Evolutionary conservation across 2,888 invertebrate genomes (phyloP).

Genomic region (Xestia sexstrigata): DNA sequence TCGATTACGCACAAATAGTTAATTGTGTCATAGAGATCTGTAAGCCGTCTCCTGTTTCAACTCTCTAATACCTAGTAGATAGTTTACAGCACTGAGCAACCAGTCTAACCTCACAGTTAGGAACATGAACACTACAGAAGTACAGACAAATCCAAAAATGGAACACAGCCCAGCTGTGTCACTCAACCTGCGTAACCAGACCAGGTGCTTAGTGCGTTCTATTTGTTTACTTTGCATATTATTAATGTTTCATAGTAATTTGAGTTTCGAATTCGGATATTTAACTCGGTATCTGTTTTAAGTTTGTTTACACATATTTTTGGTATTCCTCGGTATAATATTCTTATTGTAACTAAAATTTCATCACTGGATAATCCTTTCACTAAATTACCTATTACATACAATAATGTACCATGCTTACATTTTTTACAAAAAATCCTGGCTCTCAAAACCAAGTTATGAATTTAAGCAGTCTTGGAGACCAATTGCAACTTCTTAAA

Average conservation of each 20-base stretch:
- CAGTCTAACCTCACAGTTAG: slow-evolving; percentile 11
- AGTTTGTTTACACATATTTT: slow-evolving; percentile 30
- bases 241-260: not conserved
- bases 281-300: slow-evolving; percentile 3
- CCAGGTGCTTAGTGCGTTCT: slow-evolving; percentile 20
- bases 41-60: slow-evolving; percentile 28
- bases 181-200: not conserved
- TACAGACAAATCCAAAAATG: not conserved
- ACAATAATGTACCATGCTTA: slow-evolving; percentile 15
- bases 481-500: slow-evolving; percentile 40
- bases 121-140: slow-evolving; percentile 6
- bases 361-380: slow-evolving; percentile 24
- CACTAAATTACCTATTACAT: slow-evolving; percentile 18
- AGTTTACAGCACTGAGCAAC: not conserved
- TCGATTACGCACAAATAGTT: not conserved
- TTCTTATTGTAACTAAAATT: slow-evolving; percentile 18
- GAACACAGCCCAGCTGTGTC: slow-evolving; percentile 23
- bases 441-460: slow-evolving; percentile 23
- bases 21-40: slow-evolving; percentile 7
- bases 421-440: not conserved
- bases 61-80: slow-evolving; percentile 11
- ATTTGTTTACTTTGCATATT: not conserved
- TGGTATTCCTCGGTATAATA: slow-evolving; percentile 40
- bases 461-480: slow-evolving; percentile 36
- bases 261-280: not conserved